Base-by-base conservation (phyloP, 2,797 vertebrate species). In the Threskiornis aethiopicus region DNA sequence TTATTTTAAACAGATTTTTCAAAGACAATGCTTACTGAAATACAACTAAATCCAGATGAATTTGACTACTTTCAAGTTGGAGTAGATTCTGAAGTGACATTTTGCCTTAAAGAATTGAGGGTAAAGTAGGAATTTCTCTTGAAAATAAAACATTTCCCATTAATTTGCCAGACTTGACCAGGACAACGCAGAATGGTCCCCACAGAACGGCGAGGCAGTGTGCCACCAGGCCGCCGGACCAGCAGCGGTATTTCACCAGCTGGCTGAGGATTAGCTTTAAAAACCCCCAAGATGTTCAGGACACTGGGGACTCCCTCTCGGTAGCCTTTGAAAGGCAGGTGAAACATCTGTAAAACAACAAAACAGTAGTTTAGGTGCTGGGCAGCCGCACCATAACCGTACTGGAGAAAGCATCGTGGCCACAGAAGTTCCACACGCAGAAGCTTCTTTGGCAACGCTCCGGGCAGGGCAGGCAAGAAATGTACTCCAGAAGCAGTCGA, bases 101-200 rank as follows among this genome's bases (percentile, higher is more conserved):
- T 99, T 98, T 99, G 99, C 97, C 98, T 99, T 83, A 99, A 99
- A 97, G 99, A 99, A 98, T 11, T 99, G 73, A 99, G 99, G 98
- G 99, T 99, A 98, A 98, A 92, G 84, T 80, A 91, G 85, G 39
- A 91, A 47, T 82, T 83, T 92, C 19, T 44, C 35, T 82, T 83
- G 29, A 75, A 71, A 58, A 39, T 89, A 51, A 54, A 51, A 18
- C 33, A 24, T 73, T 79, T 77, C 37, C 47, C 5, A 3, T 58
- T 51, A 8, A n/a, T 22, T 49, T 35, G 26, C 52, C 10, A 46
- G 72, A 13, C 6, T 39, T 16, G 47, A 31, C 11, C 21, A 62
- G 69, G 46, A 20, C 20, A 12, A 2, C 41, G 41, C 41, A 41
- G 41, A 14, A 41, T 14, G 28, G 22, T 31, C n/a, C 57, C 51